phyloP scores from a whole-genome alignment of 2,888 invertebrate genomes.

The Synergus laeviventris region DNA sequence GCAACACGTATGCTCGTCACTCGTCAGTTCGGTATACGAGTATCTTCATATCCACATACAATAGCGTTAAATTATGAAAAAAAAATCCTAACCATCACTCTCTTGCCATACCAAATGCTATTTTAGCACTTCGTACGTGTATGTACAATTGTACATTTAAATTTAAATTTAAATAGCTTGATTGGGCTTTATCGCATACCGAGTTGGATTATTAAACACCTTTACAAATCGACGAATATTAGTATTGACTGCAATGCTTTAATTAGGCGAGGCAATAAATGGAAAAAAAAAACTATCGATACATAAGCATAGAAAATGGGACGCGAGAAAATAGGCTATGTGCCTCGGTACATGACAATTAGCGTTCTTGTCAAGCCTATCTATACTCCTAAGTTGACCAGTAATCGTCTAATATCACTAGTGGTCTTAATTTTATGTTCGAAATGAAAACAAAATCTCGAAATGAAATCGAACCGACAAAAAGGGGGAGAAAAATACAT shows the following conservation, averaged over 20 bases:
- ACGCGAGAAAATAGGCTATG: constrained; percentile 28
- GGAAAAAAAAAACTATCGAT: constrained; percentile 43
- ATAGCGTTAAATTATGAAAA: not conserved
- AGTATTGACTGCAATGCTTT: constrained; percentile 37
- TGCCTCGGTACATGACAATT: constrained; percentile 38
- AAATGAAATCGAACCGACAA: constrained; percentile 46
- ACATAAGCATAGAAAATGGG: constrained; percentile 32
- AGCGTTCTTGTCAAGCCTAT: constrained; percentile 60
- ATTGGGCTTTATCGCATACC: constrained; percentile 44
- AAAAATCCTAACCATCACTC: constrained; percentile 37
- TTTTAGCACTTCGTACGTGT: constrained; percentile 62
- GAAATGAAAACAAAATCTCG: constrained; percentile 48
- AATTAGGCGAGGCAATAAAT: constrained; percentile 39
- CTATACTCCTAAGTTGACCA: constrained; percentile 70
- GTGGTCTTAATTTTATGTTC: constrained; percentile 71
- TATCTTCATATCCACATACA: constrained; percentile 20
- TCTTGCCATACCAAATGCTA: constrained; percentile 73
- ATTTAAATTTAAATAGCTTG: constrained; percentile 56
- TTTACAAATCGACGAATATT: constrained; percentile 38
- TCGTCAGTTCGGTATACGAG: constrained; percentile 44
- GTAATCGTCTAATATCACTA: constrained; percentile 71
- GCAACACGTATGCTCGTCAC: constrained; percentile 48
- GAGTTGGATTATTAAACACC: constrained; percentile 34
- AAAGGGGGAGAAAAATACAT: constrained; percentile 57
- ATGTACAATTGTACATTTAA: constrained; percentile 54